These are phyloP conservation scores for Brachyptera putata DNA, from an alignment of 2,888 invertebrate species.

Conservation along the genomic window DNA sequence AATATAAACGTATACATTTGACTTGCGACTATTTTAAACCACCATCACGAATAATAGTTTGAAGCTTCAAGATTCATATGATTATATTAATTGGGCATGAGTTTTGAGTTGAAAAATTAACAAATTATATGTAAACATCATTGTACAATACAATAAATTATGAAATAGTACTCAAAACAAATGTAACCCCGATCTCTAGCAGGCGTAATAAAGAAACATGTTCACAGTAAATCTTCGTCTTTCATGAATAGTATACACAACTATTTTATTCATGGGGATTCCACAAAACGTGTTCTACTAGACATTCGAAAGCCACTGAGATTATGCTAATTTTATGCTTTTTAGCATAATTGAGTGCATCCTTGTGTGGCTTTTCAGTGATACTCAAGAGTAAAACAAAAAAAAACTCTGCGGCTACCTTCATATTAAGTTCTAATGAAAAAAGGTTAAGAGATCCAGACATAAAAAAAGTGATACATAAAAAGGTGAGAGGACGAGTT, in stretches of 20 bases:
- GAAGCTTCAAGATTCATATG: too few relatives aligned
- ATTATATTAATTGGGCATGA: too few relatives aligned
- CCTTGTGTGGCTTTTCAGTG: conserved; percentile 1
- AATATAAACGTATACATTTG: too few relatives aligned
- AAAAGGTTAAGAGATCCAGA: not conserved
- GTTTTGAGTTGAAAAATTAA: too few relatives aligned
- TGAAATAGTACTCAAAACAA: too few relatives aligned
- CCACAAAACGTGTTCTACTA: not conserved
- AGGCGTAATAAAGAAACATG: not conserved
- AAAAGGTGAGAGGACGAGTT: too few relatives aligned
- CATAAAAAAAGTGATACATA: not conserved
- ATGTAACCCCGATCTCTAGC: too few relatives aligned
- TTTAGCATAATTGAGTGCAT: conserved; percentile 4
- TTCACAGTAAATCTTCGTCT: not conserved
- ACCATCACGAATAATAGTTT: too few relatives aligned
- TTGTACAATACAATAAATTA: too few relatives aligned
- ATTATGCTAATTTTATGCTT: conserved; percentile 5
- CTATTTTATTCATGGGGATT: not conserved
- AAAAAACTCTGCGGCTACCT: not conserved
- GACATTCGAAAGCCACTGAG: not conserved
- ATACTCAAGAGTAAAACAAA: not conserved
- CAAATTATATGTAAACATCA: too few relatives aligned
- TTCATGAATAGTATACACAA: not conserved
- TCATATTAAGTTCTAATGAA: conserved; percentile 4
- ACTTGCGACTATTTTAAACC: too few relatives aligned